phyloP scores from a whole-genome alignment of 2,113 vertebrate species.

The Pteronura brasiliensis region DNA sequence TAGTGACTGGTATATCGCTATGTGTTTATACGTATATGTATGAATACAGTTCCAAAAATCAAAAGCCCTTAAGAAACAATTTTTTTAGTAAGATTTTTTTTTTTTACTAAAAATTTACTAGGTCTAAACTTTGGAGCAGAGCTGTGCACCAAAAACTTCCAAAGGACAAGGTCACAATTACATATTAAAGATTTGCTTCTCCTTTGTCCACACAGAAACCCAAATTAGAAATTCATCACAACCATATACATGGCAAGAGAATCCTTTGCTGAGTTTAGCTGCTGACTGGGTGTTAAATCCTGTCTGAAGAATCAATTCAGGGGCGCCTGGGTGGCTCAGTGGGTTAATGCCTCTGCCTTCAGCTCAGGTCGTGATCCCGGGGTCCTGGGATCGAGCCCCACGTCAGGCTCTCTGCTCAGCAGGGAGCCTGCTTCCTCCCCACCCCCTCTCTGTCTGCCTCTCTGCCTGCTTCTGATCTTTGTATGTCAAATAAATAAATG shows the following conservation, averaged over 20 bases:
- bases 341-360: too few relatives aligned
- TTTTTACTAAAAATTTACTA: not conserved
- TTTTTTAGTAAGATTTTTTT: not conserved
- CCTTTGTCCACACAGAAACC: not conserved
- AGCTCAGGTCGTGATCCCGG: too few relatives aligned
- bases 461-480: too few relatives aligned
- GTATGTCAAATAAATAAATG: too few relatives aligned
- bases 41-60: not conserved
- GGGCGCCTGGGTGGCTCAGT: too few relatives aligned
- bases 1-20: not conserved
- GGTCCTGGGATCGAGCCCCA: too few relatives aligned
- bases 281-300: not conserved
- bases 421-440: too few relatives aligned
- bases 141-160: not conserved
- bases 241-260: not conserved
- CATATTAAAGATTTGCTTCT: not conserved
- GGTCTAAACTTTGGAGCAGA: not conserved
- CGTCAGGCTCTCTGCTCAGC: too few relatives aligned
- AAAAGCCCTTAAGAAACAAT: not conserved
- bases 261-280: not conserved
- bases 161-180: not conserved
- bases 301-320: not conserved
- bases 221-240: not conserved
- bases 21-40: not conserved
- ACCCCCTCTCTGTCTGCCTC: too few relatives aligned